Percentiles rank a stretch among this genome's conserved stretches.
These are phyloP conservation scores for Sander vitreus DNA, from an alignment of 2,113 vertebrate genomes.

Conservation along the genomic window DNA sequence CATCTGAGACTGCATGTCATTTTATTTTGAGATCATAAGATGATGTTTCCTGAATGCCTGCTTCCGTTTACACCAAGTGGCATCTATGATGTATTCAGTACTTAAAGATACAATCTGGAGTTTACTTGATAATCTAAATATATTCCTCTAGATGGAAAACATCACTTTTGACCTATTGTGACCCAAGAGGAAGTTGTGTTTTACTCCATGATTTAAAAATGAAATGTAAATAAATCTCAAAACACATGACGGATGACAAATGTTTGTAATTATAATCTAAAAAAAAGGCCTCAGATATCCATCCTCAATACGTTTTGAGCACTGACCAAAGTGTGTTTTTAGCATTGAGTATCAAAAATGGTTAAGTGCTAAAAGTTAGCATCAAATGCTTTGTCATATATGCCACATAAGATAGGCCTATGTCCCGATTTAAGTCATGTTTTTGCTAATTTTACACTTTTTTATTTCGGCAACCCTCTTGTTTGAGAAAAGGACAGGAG, in stretches of 20 bases:
- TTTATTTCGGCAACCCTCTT: background rate
- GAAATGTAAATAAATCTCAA: background rate
- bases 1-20: slow-evolving; percentile 21
- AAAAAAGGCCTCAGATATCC: background rate
- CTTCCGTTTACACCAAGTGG: slow-evolving; percentile 50
- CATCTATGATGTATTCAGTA: slow-evolving; percentile 39
- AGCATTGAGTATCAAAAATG: background rate
- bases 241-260: background rate
- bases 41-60: slow-evolving; percentile 46
- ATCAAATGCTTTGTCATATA: background rate
- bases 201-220: background rate
- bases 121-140: slow-evolving; percentile 51
- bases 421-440: background rate
- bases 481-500: background rate
- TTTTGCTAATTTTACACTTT: background rate
- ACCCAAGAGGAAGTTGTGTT: background rate
- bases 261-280: background rate
- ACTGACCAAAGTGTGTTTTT: background rate
- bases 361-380: background rate
- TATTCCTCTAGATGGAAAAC: slow-evolving; percentile 31
- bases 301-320: background rate
- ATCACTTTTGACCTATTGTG: slow-evolving; percentile 5
- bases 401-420: background rate
- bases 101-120: slow-evolving; percentile 53
- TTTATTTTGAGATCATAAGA: slow-evolving; percentile 28